Evolutionary conservation across 2,797 vertebrate species (phyloP), one percentile per base, ranked within the genome.

Genomic region (Phalanger gymnotis): DNA sequence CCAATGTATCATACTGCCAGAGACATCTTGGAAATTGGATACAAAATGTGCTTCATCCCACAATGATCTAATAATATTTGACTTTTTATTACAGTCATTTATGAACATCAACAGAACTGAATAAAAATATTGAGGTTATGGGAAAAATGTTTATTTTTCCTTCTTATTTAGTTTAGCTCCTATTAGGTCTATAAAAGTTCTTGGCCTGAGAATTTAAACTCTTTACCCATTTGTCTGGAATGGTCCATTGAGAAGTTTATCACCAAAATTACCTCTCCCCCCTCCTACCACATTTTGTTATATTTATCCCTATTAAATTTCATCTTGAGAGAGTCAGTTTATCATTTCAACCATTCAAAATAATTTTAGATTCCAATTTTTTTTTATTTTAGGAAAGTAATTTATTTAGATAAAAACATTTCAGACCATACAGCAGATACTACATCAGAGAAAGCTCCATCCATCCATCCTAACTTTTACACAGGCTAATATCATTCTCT

Each of bases 21-120:
- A 53, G n/a, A 53, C 57, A 14, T 92, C 87, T 94, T 95, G 54
- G 91, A 4, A 56, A 90, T 25, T 92, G 11, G 14, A 94, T 27
- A 40, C 10, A 90, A 93, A 95, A 94, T 58, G 87, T 92, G 94
- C 13, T 93, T 94, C 3, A 73, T 91, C 47, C 53, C 92, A 92
- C 30, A 95, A 66, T 92, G 58, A 92, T 57, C 58, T 53, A 56
- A 57, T 61, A 95, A 95, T 90, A 54, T 34, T 93, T 90, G 40
- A 92, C 27, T 51, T 47, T 95, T 96, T 95, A 91, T 90, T 61
- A 92, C 96, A 92, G 28, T 61, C 25, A 28, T 73, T 93, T 90
- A 90, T 53, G 57, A n/a, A 57, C 52, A 40, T 34, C 94, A 92
- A 52, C 4, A 40, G 1, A 89, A 1, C 5, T 90, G 90, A 54